These are phyloP conservation scores for Nasalis larvatus DNA, from an alignment of 2,113 vertebrate species.

Conservation along the genomic window DNA sequence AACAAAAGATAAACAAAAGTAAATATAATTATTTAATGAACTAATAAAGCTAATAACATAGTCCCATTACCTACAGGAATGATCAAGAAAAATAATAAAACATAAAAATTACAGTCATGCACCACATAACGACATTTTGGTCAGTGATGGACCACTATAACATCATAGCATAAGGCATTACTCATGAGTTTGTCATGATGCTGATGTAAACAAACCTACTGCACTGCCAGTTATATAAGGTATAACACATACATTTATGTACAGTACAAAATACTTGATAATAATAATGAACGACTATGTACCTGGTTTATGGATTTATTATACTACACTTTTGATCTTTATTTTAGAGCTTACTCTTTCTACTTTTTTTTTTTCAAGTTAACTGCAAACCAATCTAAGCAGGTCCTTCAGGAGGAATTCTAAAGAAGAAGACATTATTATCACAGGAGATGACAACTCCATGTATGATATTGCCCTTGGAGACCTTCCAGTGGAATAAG, in stretches of 20 bases:
- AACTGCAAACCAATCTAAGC: background rate
- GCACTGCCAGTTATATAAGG: background rate
- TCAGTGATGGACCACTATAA: background rate
- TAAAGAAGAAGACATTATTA: background rate
- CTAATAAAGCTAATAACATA: background rate
- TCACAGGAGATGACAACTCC: background rate
- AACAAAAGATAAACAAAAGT: conserved; percentile 14
- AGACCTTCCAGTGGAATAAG: background rate
- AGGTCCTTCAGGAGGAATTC: background rate
- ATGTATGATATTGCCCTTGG: background rate
- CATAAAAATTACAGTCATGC: background rate
- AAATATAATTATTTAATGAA: background rate
- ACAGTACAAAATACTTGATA: background rate
- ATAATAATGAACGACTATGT: background rate
- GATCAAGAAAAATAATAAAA: background rate
- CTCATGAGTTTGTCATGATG: background rate
- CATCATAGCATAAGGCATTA: background rate
- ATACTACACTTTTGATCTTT: background rate
- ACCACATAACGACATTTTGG: background rate
- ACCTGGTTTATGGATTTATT: background rate
- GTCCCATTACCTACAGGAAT: background rate
- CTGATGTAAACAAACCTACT: background rate
- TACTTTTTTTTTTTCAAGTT: background rate
- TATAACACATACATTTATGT: background rate
- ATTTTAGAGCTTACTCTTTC: background rate